Percentiles rank a stretch among this genome's conserved stretches.
Evolutionary conservation across 2,113 vertebrate genomes (phyloP).

Genomic region (Sceloporus undulatus): DNA sequence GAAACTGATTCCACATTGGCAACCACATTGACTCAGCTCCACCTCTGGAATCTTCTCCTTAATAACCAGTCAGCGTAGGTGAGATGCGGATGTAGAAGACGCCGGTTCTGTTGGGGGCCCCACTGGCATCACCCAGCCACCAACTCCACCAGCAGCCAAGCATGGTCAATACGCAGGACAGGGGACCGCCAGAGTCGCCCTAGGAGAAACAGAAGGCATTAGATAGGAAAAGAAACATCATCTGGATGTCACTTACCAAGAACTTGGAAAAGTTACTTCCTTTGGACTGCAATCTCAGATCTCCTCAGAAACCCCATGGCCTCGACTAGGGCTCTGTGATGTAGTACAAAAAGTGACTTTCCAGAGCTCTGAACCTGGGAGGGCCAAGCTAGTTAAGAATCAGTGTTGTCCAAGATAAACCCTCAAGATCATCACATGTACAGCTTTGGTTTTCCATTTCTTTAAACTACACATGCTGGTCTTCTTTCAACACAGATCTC

Average conservation of each 20-base stretch:
- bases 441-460: no score
- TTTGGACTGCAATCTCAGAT: not conserved
- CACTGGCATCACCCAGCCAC: slow-evolving; percentile 71
- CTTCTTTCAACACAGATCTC: no score
- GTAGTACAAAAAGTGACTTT: not conserved
- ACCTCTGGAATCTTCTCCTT: slow-evolving; percentile 35
- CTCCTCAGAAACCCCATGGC: not conserved
- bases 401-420: no score
- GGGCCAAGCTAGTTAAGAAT: no score
- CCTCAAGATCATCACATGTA: no score
- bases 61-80: slow-evolving; percentile 69
- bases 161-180: slow-evolving; percentile 60
- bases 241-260: not conserved
- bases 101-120: slow-evolving; percentile 66
- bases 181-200: slow-evolving; percentile 73
- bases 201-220: slow-evolving; percentile 31
- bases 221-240: not conserved
- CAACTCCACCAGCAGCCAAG: slow-evolving; percentile 69
- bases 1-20: not conserved
- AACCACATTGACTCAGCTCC: slow-evolving; percentile 35
- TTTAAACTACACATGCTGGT: no score
- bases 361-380: no score
- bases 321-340: not conserved
- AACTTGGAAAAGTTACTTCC: not conserved
- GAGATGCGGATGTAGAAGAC: slow-evolving; percentile 64